Base-by-base conservation (phyloP, 1,140 invertebrate species). In the Apis dorsata region DNA sequence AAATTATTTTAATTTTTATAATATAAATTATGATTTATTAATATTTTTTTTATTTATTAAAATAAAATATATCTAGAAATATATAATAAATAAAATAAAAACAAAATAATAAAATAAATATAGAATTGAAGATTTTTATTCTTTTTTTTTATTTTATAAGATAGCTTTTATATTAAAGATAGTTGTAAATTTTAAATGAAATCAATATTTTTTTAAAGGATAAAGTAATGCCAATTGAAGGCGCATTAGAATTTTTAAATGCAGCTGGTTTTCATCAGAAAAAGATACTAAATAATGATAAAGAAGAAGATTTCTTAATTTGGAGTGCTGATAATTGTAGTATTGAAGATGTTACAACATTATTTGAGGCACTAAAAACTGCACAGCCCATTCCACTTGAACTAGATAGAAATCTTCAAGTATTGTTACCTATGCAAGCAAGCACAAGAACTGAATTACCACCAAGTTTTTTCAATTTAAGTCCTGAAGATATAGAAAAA, bases 331-430 rank as follows among this genome's bases (percentile, higher is more conserved):
- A 95, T 15, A 95, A 95, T 83, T 92, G 89, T n/a, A 87, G 28
- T 63, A 82, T 92, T 55, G 92, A 94, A 19, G 91, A 93, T 87
- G 91, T 96, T 62, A 91, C 95, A 90, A 95, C 95, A 21, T 92
- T 98, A 82, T 94, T 96, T 55, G 98, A 98, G 87, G 96, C 97
- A 1, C 94, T 99, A 1, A 94, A 95, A 62, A 95, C 96, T 74
- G 96, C 97, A 2, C 98, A 99, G 91, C 95, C 96, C 0, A 96
- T 99, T 79, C 95, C 95, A 53, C 94, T 98, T 15, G 96, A 98
- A 91, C 93, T 99, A 51, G 98, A 99, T 92, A 95, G 98, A 77
- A 97, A 97, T 91, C 89, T 97, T 11, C 97, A 96, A 94, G 97
- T 99, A n/a, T 94, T 98, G 57, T 94, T 97, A 68, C 97, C 98